These are phyloP conservation scores for Drosophila histrio DNA, from an alignment of 2,888 invertebrate species.

Conservation along the genomic window DNA sequence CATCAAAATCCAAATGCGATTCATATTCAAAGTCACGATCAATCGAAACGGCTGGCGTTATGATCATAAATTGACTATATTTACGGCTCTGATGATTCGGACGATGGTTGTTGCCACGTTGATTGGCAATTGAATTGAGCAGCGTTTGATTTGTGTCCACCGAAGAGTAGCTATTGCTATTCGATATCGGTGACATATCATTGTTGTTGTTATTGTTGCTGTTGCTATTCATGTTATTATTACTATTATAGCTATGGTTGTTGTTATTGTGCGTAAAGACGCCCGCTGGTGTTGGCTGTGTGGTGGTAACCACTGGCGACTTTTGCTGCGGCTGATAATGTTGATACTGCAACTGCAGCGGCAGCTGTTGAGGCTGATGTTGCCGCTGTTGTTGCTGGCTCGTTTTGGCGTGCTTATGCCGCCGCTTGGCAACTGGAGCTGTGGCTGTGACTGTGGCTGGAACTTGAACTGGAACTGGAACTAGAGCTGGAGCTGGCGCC, in stretches of 20 bases:
- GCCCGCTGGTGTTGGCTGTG: constrained; percentile 80
- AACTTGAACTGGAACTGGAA: constrained; percentile 45
- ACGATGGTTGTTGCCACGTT: constrained; percentile 45
- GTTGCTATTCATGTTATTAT: constrained; percentile 71
- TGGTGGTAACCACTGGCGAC: constrained; percentile 69
- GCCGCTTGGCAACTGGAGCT: constrained; percentile 74
- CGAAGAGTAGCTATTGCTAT: constrained; percentile 82
- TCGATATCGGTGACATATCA: constrained; percentile 77
- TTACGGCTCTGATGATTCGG: constrained; percentile 69
- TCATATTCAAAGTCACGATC: constrained; percentile 82
- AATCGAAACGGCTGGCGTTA: constrained; percentile 84
- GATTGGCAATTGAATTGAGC: constrained; percentile 77
- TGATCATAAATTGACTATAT: constrained; percentile 84
- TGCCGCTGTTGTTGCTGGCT: constrained; percentile 52
- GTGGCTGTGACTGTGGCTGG: constrained; percentile 46
- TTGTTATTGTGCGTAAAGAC: constrained; percentile 72
- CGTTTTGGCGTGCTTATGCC: constrained; percentile 52
- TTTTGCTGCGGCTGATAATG: constrained; percentile 53
- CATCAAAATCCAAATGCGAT: constrained; percentile 68
- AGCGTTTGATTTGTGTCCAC: constrained; percentile 83
- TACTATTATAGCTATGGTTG: constrained; percentile 66
- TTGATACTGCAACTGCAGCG: constrained; percentile 72
- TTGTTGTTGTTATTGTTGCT: constrained; percentile 66
- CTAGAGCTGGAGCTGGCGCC: constrained; percentile 33
- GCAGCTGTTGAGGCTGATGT: constrained; percentile 64